These are phyloP conservation scores for Pteropus alecto DNA, from an alignment of 2,113 vertebrate genomes.

Conservation along the genomic window DNA sequence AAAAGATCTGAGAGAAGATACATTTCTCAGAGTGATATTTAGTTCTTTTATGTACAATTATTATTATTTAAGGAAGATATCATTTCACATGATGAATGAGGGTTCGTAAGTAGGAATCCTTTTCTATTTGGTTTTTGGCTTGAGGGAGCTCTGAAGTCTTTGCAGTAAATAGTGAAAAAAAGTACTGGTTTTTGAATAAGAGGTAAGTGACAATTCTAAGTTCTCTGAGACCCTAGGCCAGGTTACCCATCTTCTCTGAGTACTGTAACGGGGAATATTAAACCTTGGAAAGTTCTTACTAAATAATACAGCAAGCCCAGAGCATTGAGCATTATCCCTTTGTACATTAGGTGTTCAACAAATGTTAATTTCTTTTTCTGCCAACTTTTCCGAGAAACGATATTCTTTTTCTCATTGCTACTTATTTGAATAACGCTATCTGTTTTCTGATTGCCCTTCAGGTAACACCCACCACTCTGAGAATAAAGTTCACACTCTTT, in stretches of 20 bases:
- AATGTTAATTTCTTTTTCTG: neutral
- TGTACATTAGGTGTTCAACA: neutral
- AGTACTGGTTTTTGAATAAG: neutral
- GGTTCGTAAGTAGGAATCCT: neutral
- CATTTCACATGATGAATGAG: neutral
- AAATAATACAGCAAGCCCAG: neutral
- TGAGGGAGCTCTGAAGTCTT: neutral
- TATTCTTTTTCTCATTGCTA: neutral
- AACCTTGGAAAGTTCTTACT: neutral
- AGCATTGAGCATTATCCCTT: neutral
- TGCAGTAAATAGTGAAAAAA: neutral
- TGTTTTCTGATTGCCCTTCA: neutral
- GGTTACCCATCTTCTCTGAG: neutral
- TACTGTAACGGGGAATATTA: neutral
- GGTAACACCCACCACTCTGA: neutral
- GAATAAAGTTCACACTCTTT: neutral
- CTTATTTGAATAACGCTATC: neutral
- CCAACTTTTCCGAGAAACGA: neutral
- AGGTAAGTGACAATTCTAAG: neutral
- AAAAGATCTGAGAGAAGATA: conserved; percentile 41
- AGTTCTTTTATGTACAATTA: neutral
- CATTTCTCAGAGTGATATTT: neutral
- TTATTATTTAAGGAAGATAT: neutral
- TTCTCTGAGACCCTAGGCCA: neutral
- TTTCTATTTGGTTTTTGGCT: neutral